Evolutionary conservation across 2,797 vertebrate genomes (phyloP), one percentile per base, ranked within the genome.

Genomic region (Falco rusticolus): DNA sequence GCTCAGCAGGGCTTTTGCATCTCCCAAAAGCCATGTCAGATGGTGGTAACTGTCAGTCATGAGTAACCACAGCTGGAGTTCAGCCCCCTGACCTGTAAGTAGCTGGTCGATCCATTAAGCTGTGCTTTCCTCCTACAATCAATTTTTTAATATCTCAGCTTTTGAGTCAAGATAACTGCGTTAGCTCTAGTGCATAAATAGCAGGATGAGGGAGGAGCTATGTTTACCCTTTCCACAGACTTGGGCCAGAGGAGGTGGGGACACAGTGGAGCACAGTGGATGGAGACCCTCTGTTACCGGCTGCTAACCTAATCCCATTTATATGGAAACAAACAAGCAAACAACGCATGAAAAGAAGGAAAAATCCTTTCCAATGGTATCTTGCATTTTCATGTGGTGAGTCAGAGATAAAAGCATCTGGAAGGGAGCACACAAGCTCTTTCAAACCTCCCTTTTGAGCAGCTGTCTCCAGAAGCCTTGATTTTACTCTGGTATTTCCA

Each of bases 361-460:
- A 91, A 22, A 54, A 94, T 92, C 97, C 51, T 88, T 96, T 96
- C 84, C 1, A 2, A 90, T 53, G 76, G 66, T 88, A 91, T 97
- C 93, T 97, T 92, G 6, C 25, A 0, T 95, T 96, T 96, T 92
- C 89, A 54, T 84, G 76, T 71, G 75, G 79, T 95, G 89, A 96
- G 79, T 95, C 94, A 97, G 87, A 96, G 91, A 97, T 77, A 93
- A 96, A 94, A 91, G 79, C 65, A 82, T 81, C 63, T 93, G 56
- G 65, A 94, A 53, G 59, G 66, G 66, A 93, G 79, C 1, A 2
- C 31, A 65, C 26, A 81, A 75, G 65, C 34, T 91, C 76, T 86
- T 94, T 90, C 69, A 81, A 72, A 89, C 84, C 72, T 91, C 50
- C 16, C 20, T 92, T 60, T 66, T n/a, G 76, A 87, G 90, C 16